A percentile compares a stretch with the other conserved stretches of the same genome.
Evolutionary conservation across 2,113 vertebrate genomes (phyloP).

Genomic region (Rhinoderma darwinii): DNA sequence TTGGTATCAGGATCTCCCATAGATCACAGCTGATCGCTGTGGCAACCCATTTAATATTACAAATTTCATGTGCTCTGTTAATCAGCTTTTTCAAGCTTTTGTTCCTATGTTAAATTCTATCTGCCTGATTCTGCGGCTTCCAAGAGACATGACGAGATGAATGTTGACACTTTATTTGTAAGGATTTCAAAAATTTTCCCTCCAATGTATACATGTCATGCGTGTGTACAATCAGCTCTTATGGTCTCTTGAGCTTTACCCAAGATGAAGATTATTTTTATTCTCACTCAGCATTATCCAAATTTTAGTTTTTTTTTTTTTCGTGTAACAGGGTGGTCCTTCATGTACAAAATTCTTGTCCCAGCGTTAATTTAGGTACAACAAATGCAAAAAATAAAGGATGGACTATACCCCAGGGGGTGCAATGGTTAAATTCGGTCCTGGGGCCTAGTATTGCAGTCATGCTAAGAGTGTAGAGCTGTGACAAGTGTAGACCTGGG

Average conservation of each 20-base stretch:
- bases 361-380: neutral
- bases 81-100: neutral
- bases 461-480: no score
- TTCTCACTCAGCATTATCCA: conserved; percentile 66
- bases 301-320: conserved; percentile 63
- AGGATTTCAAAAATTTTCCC: conserved; percentile 57
- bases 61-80: neutral
- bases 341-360: neutral
- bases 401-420: neutral
- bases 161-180: conserved; percentile 69
- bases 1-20: neutral
- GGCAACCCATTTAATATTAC: neutral
- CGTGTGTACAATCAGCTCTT: conserved; percentile 72
- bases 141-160: conserved; percentile 60
- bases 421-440: neutral
- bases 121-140: neutral
- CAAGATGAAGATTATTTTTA: conserved; percentile 60
- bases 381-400: no score
- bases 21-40: neutral
- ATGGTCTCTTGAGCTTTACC: conserved; percentile 67
- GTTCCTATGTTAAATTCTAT: neutral
- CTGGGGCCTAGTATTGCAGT: no score
- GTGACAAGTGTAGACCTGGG: no score
- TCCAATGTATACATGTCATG: conserved; percentile 65
- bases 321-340: conserved; percentile 9